A percentile compares a stretch with the other conserved stretches of the same genome.
Conservation (phyloP, 2,888 invertebrate genomes). For the Lepidonotus clava region DNA sequence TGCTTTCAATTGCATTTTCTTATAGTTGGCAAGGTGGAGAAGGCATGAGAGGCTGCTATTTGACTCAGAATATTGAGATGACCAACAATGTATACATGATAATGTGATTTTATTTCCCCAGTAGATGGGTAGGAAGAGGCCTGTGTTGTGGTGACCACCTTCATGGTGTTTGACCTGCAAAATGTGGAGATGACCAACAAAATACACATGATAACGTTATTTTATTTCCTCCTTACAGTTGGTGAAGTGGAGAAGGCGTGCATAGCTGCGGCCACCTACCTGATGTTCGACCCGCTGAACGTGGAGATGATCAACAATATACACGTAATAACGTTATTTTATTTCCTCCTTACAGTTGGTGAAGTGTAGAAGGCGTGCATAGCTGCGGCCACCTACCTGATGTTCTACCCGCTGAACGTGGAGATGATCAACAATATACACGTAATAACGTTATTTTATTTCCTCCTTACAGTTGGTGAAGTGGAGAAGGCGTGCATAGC, state of each 20-base stretch:
- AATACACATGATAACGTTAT: too few relatives aligned
- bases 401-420: constrained; percentile 59
- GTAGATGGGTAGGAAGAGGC: constrained; percentile 57
- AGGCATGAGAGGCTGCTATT: constrained; percentile 55
- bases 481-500: constrained; percentile 53
- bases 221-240: constrained; percentile 55
- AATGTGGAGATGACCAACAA: constrained; percentile 61
- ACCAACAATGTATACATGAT: too few relatives aligned
- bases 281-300: constrained; percentile 59
- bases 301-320: constrained; percentile 61
- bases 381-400: constrained; percentile 53
- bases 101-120: constrained; percentile 30
- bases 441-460: neutral
- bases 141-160: constrained; percentile 47
- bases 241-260: constrained; percentile 57
- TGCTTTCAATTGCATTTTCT: too few relatives aligned
- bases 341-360: constrained; percentile 56
- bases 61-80: constrained; percentile 60
- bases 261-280: constrained; percentile 50
- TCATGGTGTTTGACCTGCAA: constrained; percentile 57
- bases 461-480: constrained; percentile 58
- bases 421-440: constrained; percentile 62
- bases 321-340: neutral
- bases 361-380: constrained; percentile 56
- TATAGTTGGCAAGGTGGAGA: constrained; percentile 58